phyloP scores from a whole-genome alignment of 2,113 vertebrate species.

The Cavia aperea region DNA sequence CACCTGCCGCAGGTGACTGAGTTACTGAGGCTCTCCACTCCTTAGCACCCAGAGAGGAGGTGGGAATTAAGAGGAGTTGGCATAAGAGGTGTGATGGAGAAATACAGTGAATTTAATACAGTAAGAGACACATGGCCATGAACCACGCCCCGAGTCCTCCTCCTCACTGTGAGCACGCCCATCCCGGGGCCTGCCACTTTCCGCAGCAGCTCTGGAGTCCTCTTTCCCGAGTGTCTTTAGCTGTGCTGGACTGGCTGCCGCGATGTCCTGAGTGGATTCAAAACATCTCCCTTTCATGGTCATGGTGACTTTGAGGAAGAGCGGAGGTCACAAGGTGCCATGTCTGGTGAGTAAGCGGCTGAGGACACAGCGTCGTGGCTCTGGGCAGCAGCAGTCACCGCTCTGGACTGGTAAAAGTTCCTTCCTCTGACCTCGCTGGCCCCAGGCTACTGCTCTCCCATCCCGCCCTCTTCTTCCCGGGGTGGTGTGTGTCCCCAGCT shows the following conservation, averaged over 20 bases:
- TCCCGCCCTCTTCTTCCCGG: neutral
- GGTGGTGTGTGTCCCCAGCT: neutral
- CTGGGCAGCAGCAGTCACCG: neutral
- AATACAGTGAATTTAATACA: neutral
- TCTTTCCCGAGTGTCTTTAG: neutral
- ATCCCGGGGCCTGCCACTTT: neutral
- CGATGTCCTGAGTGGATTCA: neutral
- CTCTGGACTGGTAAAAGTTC: neutral
- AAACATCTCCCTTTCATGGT: neutral
- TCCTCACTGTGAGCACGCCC: neutral
- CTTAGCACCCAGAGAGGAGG: neutral
- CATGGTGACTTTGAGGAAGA: neutral
- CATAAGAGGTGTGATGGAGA: neutral
- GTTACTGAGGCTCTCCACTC: neutral
- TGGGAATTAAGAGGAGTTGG: neutral
- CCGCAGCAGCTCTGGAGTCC: neutral
- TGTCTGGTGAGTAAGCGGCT: neutral
- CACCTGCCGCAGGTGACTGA: neutral
- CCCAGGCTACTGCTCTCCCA: neutral
- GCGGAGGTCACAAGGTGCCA: neutral
- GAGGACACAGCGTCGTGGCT: neutral
- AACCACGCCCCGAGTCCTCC: neutral
- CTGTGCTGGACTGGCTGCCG: neutral
- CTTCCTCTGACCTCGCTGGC: neutral
- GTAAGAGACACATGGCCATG: neutral